Percentiles rank a stretch among this genome's conserved stretches.
phyloP scores from a whole-genome alignment of 2,797 vertebrate genomes.

The Sparus aurata region DNA sequence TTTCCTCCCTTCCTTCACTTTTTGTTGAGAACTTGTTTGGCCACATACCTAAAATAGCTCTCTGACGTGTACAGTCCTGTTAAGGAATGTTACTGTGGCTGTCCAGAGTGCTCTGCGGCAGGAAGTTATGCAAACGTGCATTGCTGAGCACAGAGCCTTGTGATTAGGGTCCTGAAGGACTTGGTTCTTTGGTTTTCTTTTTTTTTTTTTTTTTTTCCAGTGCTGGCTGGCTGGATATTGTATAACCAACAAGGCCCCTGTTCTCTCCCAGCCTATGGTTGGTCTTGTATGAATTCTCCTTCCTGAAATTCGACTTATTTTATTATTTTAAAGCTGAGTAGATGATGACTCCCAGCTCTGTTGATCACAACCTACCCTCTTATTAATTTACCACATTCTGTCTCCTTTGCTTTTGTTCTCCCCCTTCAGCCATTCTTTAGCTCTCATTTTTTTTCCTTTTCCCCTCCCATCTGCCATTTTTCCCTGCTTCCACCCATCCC shows the following conservation, averaged over 20 bases:
- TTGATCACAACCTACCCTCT: slow-evolving; percentile 21
- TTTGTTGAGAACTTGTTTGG: slow-evolving; percentile 88
- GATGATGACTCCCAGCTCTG: slow-evolving; percentile 19
- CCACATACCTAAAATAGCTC: slow-evolving; percentile 91
- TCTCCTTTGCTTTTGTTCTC: slow-evolving; percentile 48
- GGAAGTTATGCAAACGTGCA: slow-evolving; percentile 87
- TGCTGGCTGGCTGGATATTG: slow-evolving; percentile 60
- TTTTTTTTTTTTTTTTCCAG: slow-evolving; percentile 36
- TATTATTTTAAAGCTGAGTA: slow-evolving; percentile 11
- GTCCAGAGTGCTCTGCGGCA: slow-evolving; percentile 83
- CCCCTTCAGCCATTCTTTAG: slow-evolving; percentile 35
- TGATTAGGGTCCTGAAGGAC: slow-evolving; percentile 84
- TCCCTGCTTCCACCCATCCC: slow-evolving; percentile 57
- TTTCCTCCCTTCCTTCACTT: slow-evolving; percentile 71
- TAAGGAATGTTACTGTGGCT: slow-evolving; percentile 89
- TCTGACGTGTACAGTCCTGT: slow-evolving; percentile 90
- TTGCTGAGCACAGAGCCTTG: slow-evolving; percentile 81
- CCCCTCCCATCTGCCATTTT: slow-evolving; percentile 50
- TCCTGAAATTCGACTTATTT: slow-evolving; percentile 25
- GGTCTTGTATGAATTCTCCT: slow-evolving; percentile 40
- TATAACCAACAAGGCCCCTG: slow-evolving; percentile 62
- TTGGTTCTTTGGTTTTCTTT: slow-evolving; percentile 70
- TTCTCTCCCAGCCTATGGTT: slow-evolving; percentile 37
- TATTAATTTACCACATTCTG: slow-evolving; percentile 47
- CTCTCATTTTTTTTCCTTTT: slow-evolving; percentile 44